Percentiles rank a stretch among this genome's conserved stretches.
These are phyloP conservation scores for Scatophagus argus DNA, from an alignment of 2,113 vertebrate genomes.

Conservation along the genomic window DNA sequence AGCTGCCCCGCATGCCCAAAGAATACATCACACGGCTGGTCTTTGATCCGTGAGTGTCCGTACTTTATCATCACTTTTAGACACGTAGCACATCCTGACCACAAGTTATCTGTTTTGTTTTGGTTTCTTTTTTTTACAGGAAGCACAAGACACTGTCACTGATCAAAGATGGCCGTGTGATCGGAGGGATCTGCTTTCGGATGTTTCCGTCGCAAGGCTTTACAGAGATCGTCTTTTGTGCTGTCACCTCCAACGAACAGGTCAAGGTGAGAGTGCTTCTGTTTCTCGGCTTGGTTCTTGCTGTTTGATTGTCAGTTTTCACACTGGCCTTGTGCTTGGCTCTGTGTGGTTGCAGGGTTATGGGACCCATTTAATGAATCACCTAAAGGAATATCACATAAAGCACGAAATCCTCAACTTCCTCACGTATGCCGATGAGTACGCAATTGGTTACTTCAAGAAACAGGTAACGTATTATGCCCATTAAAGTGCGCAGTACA, in stretches of 20 bases:
- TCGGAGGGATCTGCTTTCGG: slow-evolving; percentile 98
- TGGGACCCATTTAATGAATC: slow-evolving; percentile 98
- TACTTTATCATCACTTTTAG: background rate
- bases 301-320: background rate
- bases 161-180: slow-evolving; percentile 98
- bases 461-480: slow-evolving; percentile 88
- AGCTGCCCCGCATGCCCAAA: slow-evolving; percentile 98
- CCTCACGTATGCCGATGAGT: slow-evolving; percentile 98
- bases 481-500: background rate
- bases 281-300: background rate
- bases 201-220: slow-evolving; percentile 99
- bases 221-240: slow-evolving; percentile 99
- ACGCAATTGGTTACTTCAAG: slow-evolving; percentile 99
- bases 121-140: too few species aligned
- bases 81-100: background rate
- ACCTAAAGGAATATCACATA: slow-evolving; percentile 99
- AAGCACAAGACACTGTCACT: slow-evolving; percentile 99
- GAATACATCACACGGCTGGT: slow-evolving; percentile 98
- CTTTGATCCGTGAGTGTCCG: slow-evolving; percentile 93
- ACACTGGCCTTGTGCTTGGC: background rate
- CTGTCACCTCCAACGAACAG: slow-evolving; percentile 98
- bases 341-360: slow-evolving; percentile 87
- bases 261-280: slow-evolving; percentile 89
- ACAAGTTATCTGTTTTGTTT: background rate
- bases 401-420: slow-evolving; percentile 98